phyloP scores from a whole-genome alignment of 2,113 vertebrate species.

The Columbina picui region DNA sequence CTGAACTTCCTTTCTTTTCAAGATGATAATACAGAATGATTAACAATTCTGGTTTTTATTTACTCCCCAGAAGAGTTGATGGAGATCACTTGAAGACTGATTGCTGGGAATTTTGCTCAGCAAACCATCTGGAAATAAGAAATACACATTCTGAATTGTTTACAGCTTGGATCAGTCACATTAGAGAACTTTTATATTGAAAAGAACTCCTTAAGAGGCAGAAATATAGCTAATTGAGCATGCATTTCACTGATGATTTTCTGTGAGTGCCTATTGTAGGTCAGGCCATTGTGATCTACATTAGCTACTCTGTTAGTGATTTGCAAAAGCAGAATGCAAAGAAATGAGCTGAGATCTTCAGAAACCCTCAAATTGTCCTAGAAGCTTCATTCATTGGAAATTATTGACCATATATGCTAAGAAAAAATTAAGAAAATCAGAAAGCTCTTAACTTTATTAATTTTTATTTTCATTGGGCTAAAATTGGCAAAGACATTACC shows the following conservation, averaged over 20 bases:
- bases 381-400: neutral
- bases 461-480: neutral
- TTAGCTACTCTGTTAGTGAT: neutral
- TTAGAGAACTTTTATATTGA: neutral
- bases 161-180: neutral
- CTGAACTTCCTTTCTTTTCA: neutral
- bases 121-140: neutral
- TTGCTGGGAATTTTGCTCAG: neutral
- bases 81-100: neutral
- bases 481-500: neutral
- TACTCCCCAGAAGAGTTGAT: neutral
- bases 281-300: neutral
- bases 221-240: neutral
- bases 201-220: neutral
- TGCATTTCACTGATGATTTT: neutral
- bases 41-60: neutral
- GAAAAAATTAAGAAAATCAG: neutral
- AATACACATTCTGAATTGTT: neutral
- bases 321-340: neutral
- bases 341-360: neutral
- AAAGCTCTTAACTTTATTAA: neutral
- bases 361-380: neutral
- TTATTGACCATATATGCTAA: neutral
- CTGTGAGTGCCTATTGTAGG: neutral
- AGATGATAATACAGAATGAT: neutral